These are phyloP conservation scores for Cygnus buccinator DNA, from an alignment of 2,113 vertebrate species.

Conservation along the genomic window DNA sequence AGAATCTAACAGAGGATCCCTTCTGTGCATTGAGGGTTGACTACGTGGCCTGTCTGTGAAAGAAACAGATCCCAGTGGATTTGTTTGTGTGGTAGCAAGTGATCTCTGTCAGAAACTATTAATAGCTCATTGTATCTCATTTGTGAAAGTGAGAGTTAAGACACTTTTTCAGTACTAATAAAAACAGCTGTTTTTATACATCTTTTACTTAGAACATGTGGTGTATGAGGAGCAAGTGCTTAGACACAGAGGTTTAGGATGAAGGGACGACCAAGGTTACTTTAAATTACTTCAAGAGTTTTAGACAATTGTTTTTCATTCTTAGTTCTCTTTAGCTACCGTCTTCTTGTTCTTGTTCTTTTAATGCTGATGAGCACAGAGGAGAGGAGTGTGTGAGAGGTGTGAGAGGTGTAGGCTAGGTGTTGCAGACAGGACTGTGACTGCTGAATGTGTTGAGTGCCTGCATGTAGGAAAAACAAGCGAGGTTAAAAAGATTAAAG, in stretches of 20 bases:
- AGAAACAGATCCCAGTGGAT: background rate
- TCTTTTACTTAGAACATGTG: background rate
- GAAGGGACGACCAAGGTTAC: rapidly evolving
- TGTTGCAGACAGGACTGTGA: background rate
- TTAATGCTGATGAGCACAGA: background rate
- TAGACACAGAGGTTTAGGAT: background rate
- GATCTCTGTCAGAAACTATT: background rate
- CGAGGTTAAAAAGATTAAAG: background rate
- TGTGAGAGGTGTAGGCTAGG: background rate
- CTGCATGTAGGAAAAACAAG: background rate
- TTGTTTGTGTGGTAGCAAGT: background rate
- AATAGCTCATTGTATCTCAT: background rate
- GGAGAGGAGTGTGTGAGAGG: background rate
- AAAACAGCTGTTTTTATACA: background rate
- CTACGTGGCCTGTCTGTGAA: background rate
- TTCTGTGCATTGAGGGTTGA: background rate
- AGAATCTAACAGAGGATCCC: background rate
- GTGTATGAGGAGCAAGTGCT: background rate
- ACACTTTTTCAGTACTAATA: background rate
- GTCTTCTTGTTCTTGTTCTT: background rate
- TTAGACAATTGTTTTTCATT: background rate
- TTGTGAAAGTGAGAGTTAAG: background rate
- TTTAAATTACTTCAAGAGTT: background rate
- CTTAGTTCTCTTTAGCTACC: background rate
- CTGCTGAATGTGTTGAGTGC: background rate